phyloP scores from a whole-genome alignment of 2,888 invertebrate genomes.

The Phorcus lineatus region DNA sequence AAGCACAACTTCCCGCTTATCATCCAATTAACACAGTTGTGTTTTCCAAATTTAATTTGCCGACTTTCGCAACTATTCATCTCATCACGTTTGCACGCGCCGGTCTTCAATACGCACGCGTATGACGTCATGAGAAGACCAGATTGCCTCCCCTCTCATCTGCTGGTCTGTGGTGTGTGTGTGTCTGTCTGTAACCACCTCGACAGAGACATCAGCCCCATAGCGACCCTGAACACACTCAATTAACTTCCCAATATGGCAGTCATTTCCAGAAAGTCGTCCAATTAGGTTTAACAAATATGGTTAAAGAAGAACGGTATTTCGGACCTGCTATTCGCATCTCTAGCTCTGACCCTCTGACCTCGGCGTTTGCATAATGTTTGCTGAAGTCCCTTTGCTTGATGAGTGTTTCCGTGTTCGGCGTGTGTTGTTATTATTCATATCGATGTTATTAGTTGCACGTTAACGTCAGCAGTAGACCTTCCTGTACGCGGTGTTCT shows the following conservation, averaged over 20 bases:
- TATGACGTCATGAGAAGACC: conserved; percentile 27
- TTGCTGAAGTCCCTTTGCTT: neutral
- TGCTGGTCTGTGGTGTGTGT: neutral
- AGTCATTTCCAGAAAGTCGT: conserved; percentile 27
- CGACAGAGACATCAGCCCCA: neutral
- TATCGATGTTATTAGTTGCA: too few relatives aligned
- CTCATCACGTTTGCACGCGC: conserved; percentile 30
- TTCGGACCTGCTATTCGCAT: neutral
- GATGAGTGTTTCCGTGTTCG: neutral
- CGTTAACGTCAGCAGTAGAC: too few relatives aligned
- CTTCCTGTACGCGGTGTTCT: too few relatives aligned
- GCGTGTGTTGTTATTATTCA: too few relatives aligned
- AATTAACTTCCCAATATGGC: conserved; percentile 26
- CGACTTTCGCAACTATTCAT: conserved; percentile 16
- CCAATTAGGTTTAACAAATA: conserved; percentile 27
- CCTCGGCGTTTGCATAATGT: neutral
- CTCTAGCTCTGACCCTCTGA: neutral
- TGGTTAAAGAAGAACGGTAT: neutral
- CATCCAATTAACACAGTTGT: conserved; percentile 31
- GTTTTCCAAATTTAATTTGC: conserved; percentile 33
- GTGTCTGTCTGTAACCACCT: neutral
- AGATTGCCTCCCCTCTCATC: conserved; percentile 19
- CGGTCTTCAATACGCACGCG: conserved; percentile 4
- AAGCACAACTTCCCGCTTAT: conserved; percentile 21
- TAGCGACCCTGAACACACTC: conserved; percentile 9